Base-by-base conservation (phyloP, 2,888 invertebrate species). In the Drosophila diplacantha region DNA sequence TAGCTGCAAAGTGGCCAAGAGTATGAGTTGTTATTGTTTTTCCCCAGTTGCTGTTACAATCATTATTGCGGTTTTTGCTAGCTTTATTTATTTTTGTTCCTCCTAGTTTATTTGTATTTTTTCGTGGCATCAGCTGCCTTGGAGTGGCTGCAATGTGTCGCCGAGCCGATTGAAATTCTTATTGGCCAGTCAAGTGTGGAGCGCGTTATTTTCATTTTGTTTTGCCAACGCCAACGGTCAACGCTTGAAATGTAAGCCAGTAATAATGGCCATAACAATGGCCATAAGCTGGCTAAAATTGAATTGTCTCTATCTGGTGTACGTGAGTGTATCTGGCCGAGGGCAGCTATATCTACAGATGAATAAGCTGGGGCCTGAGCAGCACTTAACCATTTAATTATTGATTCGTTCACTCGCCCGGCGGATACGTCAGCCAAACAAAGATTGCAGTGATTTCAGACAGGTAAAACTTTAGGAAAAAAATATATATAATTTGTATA, bases 121-220 rank as follows among this genome's bases (percentile, higher is more conserved):
- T 54, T 29, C 20, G 31, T 50, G 67, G 75, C 81, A 69, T 79
- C 75, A 78, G 81, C 74, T 78, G 75, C 55, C 60, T 39, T 50
- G 20, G 67, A 70, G 63, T 64, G 62, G 29, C 41, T 52, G 52
- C 68, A 41, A 43, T 60, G 58, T 61, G 60, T 61, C 60, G 60
- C 60, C 50, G 29, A 37, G 51, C 24, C 60, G 50, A 50, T 50
- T 61, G 60, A 62, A 62, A 62, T 61, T 62, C 60, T 66, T 67
- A 60, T 67, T 67, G 58, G 46, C 39, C 38, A 47, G 35, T 54
- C 60, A 54, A 66, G 43, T 65, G 66, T 53, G 52, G 29, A 47
- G 66, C 37, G 44, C 22, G 39, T 50, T 59, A 66, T 66, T 60
- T 53, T 51, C 60, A 31, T 46, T 63, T 59, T 43, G 39, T 39